Base-by-base conservation (phyloP, 2,888 invertebrate genomes). In the Sympetrum striolatum region DNA sequence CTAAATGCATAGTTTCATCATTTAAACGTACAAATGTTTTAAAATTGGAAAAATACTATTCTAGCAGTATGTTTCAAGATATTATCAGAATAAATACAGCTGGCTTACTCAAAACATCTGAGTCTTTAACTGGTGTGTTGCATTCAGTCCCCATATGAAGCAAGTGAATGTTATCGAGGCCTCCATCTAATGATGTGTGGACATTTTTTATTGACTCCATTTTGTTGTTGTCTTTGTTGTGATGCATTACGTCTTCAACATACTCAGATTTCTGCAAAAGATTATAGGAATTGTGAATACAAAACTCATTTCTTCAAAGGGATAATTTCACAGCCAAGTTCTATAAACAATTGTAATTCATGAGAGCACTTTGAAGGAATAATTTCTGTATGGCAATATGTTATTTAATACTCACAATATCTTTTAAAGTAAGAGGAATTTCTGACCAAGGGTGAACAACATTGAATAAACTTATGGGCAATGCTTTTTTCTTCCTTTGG, bases 401-500 rank as follows among this genome's bases (percentile, higher is more conserved):
- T 18, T 80, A n/a, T 37, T 22, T 22, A 44, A 14, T n/a, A 86
- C 86, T 60, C 15, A 86, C 86, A 22, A 58, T 60, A 22, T 86
- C 86, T 18, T 86, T 48, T 14, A 60, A n/a, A 86, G 37, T n/a
- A 35, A 25, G 15, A 15, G 86, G 86, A 2, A 90, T 58, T 86
- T 91, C 80, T 79, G 39, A 58, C 90, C 91, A 48, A 90, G 91
- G 86, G 90, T 91, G 31, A 91, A 91, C 81, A 91, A 91, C 48
- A 92, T 91, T 91, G 6, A 93, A 92, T 37, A 95, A 92, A 86
- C 92, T 92, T 81, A 96, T 93, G 44, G 95, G 94, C 91, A 94
- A 94, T 3, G 95, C 95, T 90, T 94, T 94, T 91, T 94, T 94
- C 93, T 96, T 96, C 92, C 95, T 95, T 90, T 95, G 94, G 48